Evolutionary conservation across 2,113 vertebrate genomes (phyloP).

Genomic region (Microtus pennsylvanicus): DNA sequence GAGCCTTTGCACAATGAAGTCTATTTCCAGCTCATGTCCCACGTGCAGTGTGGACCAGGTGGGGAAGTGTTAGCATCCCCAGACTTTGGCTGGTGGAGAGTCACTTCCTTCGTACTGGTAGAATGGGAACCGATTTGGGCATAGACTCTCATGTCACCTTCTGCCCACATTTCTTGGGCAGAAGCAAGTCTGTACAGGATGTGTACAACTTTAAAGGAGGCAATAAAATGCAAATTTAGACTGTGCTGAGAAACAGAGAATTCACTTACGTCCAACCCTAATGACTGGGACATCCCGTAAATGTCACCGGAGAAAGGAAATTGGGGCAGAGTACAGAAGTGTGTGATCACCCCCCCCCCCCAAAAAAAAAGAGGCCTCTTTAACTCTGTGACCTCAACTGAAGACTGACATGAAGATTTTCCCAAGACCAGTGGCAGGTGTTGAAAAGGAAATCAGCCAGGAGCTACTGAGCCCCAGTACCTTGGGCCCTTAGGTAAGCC

Average conservation of each 20-base stretch:
- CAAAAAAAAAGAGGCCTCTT: not conserved
- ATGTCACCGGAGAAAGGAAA: not conserved
- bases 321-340: not conserved
- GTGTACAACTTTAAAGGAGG: not conserved
- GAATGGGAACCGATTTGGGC: not conserved
- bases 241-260: not conserved
- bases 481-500: not conserved
- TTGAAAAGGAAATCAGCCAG: not conserved
- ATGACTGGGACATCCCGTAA: not conserved
- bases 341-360: not conserved
- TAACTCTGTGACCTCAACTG: not conserved
- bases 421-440: not conserved
- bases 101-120: not conserved
- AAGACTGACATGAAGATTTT: not conserved
- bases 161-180: not conserved
- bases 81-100: not conserved
- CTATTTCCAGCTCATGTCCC: not conserved
- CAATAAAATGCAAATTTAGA: not conserved
- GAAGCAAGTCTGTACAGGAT: not conserved
- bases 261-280: not conserved
- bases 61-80: not conserved
- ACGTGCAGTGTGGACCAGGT: not conserved
- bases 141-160: not conserved
- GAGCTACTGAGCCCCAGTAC: not conserved
- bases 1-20: not conserved